These are phyloP conservation scores for Bellardia bayeri DNA, from an alignment of 2,888 invertebrate genomes.

Conservation along the genomic window DNA sequence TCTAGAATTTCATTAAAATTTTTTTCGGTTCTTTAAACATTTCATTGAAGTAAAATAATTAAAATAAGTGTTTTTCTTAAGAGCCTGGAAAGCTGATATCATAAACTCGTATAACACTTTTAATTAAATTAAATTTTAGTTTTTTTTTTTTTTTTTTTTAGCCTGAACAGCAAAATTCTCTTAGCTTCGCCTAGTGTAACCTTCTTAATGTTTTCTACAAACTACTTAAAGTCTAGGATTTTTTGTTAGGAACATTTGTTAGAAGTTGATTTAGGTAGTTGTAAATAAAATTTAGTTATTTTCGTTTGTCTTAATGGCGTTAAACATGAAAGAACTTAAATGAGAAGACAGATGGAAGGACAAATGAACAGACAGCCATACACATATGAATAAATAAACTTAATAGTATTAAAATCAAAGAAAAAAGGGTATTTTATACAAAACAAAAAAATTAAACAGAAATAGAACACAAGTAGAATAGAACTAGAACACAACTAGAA, in stretches of 20 bases:
- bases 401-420: no score
- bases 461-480: no score
- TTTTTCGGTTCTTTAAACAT: no score
- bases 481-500: no score
- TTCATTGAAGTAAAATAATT: background rate
- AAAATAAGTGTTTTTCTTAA: background rate
- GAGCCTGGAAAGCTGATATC: background rate
- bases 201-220: background rate
- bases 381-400: background rate
- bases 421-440: no score
- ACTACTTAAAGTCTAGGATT: background rate
- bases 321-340: background rate
- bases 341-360: background rate
- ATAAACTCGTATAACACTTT: background rate
- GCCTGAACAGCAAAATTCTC: background rate
- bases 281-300: background rate
- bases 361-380: background rate
- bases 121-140: constrained; percentile 5
- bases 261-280: no score
- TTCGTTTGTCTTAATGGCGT: constrained; percentile 4
- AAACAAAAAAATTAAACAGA: no score
- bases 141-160: background rate
- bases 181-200: background rate
- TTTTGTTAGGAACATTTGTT: no score
- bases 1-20: no score